Evolutionary conservation across 2,797 vertebrate genomes (phyloP).

Genomic region (Sebastes diploproa): DNA sequence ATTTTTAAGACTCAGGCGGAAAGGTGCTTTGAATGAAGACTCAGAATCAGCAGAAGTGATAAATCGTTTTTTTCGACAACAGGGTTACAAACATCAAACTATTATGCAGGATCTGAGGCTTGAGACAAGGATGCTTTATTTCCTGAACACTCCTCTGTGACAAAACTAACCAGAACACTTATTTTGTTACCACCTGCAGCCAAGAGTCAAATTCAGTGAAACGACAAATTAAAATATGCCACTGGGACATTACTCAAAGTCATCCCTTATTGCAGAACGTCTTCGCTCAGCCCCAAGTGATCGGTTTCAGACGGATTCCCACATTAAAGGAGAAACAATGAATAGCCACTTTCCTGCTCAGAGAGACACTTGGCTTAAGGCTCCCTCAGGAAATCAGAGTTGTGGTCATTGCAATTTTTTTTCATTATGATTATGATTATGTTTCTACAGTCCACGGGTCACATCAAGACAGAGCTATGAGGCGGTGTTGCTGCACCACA

Average conservation of each 20-base stretch:
- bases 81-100: not conserved
- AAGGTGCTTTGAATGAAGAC: not conserved
- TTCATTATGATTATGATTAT: constrained; percentile 7
- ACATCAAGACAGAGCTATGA: not conserved
- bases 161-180: not conserved
- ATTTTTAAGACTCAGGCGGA: not conserved
- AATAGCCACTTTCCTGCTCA: constrained; percentile 5
- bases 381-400: constrained; percentile 34
- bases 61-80: not conserved
- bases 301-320: not conserved
- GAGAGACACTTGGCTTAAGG: not conserved
- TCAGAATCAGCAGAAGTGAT: not conserved
- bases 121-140: not conserved
- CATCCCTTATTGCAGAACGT: not conserved
- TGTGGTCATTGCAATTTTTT: constrained; percentile 11
- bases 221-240: not conserved
- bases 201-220: not conserved
- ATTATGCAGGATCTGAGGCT: not conserved
- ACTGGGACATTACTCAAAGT: not conserved
- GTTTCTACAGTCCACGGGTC: not conserved
- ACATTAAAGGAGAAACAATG: constrained; percentile 3
- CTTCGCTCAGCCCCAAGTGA: not conserved
- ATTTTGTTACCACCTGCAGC: not conserved
- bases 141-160: not conserved
- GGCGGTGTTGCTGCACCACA: not conserved